Evolutionary conservation across 2,113 vertebrate genomes (phyloP), one percentile per base, ranked within the genome.

Genomic region (Anseranas semipalmata): DNA sequence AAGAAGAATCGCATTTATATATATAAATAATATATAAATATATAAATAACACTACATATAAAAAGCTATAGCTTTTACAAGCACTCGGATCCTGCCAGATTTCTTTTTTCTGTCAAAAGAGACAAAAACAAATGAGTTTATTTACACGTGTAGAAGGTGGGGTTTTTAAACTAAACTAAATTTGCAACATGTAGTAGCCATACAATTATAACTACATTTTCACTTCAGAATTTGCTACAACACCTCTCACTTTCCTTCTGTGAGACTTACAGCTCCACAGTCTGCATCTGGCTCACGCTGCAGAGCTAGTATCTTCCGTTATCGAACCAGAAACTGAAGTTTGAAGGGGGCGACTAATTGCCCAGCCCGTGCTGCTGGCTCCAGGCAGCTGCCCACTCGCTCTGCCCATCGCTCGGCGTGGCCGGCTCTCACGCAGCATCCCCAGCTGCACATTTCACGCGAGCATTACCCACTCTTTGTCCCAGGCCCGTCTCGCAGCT

Each of bases 401-500:
- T 14, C 12, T 52, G 50, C 50, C 24, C 25, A 24, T 25, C 25
- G 35, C 60, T 41, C 28, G 16, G 17, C 60, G 33, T 7, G 0
- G 21, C 46, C 12, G 15, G 0, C 60, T 16, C 73, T 15, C 12
- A 1, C 3, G 50, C 43, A 22, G 6, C 0, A 8, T 3, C 43
- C 12, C 15, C 65, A 6, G 0, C 28, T 5, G 17, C 60, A 35
- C 5, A 14, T 10, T 2, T 19, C 21, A 8, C 39, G 7, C 6
- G 2, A 73, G 46, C 35, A 0, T 2, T 11, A 2, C 30, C 73
- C 4, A 14, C 15, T 32, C 33, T 2, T 5, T 56, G 0, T 3
- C 35, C 7, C 43, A 9, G 27, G 17, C 2, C 30, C 7, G 25
- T 1, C 80, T 15, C 15, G 17, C 45, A 20, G 25, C 27, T 67